A percentile compares a stretch with the other conserved stretches of the same genome.
Evolutionary conservation across 2,113 vertebrate genomes (phyloP).

Genomic region (Sisor rabdophorus): DNA sequence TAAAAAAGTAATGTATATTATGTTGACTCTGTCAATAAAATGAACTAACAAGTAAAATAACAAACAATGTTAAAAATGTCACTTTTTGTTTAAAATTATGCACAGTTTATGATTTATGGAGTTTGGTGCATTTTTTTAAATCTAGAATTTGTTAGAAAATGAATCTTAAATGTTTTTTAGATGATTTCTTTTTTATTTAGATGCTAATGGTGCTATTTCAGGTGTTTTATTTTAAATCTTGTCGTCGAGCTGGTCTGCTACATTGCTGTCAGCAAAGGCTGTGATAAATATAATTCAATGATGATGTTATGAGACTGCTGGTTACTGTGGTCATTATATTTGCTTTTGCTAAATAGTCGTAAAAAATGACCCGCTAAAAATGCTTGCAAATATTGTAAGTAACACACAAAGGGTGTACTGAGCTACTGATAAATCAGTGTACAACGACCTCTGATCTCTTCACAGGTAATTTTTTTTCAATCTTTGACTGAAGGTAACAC

Average conservation of each 20-base stretch:
- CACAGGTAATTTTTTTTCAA: slow-evolving; percentile 22
- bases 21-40: no score
- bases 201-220: neutral
- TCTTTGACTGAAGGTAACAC: slow-evolving; percentile 22
- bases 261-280: neutral
- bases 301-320: neutral
- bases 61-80: no score
- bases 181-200: neutral
- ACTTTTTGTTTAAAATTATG: no score
- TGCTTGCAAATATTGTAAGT: slow-evolving; percentile 8
- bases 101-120: no score
- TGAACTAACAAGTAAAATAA: no score
- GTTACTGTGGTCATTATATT: neutral
- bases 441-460: slow-evolving; percentile 12
- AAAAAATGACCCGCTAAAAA: slow-evolving; percentile 6
- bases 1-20: neutral
- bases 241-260: neutral
- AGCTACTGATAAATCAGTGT: neutral
- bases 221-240: neutral
- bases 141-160: no score
- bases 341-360: slow-evolving; percentile 9
- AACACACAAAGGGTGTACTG: neutral
- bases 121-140: no score
- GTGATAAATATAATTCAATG: neutral
- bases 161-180: neutral